phyloP scores from a whole-genome alignment of 2,888 invertebrate species.

The Exocentrus adspersus region DNA sequence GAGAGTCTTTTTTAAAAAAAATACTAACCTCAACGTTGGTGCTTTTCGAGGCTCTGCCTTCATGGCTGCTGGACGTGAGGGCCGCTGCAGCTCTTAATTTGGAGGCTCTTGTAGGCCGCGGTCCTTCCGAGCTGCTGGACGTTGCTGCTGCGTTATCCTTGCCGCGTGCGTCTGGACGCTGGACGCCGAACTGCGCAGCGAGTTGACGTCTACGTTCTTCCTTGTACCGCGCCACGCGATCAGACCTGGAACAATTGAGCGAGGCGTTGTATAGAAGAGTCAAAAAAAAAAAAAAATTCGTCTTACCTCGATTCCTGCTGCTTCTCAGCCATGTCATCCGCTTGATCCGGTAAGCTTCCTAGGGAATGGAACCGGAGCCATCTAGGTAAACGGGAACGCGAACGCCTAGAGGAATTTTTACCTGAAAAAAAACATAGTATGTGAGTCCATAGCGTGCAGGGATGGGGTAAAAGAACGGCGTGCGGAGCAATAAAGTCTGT shows the following conservation, averaged over 20 bases:
- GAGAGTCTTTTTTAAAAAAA: no score
- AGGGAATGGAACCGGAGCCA: slow-evolving; percentile 50
- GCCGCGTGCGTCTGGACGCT: no score
- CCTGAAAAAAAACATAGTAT: slow-evolving; percentile 32
- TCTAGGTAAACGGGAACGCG: slow-evolving; percentile 51
- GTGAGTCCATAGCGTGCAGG: neutral
- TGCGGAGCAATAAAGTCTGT: neutral
- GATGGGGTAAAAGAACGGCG: neutral
- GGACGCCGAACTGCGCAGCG: slow-evolving; percentile 66
- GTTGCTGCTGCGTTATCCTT: slow-evolving; percentile 44
- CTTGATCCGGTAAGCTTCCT: slow-evolving; percentile 41
- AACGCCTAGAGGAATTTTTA: slow-evolving; percentile 41
- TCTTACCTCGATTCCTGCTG: slow-evolving; percentile 42
- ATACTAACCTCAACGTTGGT: slow-evolving; percentile 45
- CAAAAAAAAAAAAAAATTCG: no score
- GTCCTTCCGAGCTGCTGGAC: slow-evolving; percentile 60
- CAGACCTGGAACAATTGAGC: no score
- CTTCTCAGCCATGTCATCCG: slow-evolving; percentile 53
- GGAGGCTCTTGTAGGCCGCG: slow-evolving; percentile 78
- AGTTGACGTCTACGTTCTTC: slow-evolving; percentile 77
- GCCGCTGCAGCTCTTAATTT: slow-evolving; percentile 77
- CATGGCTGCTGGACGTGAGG: slow-evolving; percentile 48
- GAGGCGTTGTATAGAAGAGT: no score
- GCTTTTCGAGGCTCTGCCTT: slow-evolving; percentile 47
- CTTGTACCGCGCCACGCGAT: slow-evolving; percentile 77